These are phyloP conservation scores for Philypnodon macrostomus DNA, from an alignment of 2,797 vertebrate genomes.

Conservation along the genomic window DNA sequence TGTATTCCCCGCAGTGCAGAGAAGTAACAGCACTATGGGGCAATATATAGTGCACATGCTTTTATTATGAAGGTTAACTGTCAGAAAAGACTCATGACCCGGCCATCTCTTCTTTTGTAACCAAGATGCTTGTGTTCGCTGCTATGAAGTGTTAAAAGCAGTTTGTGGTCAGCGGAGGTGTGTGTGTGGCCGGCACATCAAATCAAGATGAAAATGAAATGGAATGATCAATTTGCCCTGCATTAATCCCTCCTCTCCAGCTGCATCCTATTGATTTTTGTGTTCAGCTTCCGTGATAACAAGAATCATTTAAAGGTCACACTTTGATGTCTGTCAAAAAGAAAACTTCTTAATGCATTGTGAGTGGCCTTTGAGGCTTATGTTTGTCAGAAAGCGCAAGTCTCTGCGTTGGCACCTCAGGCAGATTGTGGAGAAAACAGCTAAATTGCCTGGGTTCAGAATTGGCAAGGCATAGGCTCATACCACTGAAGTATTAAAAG, in stretches of 20 bases:
- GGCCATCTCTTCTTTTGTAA: slow-evolving; percentile 44
- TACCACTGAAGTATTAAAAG: slow-evolving; percentile 31
- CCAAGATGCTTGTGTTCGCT: slow-evolving; percentile 48
- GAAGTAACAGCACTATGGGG: slow-evolving; percentile 35
- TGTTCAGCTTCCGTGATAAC: slow-evolving; percentile 72
- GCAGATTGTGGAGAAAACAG: slow-evolving; percentile 50
- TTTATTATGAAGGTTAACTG: slow-evolving; percentile 71
- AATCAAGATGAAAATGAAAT: slow-evolving; percentile 80
- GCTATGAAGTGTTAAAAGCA: slow-evolving; percentile 68
- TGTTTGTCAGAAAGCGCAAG: slow-evolving; percentile 64
- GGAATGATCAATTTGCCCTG: slow-evolving; percentile 79
- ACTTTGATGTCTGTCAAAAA: slow-evolving; percentile 78
- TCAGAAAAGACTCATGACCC: slow-evolving; percentile 51
- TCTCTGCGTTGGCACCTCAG: slow-evolving; percentile 58
- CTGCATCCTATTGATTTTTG: slow-evolving; percentile 73
- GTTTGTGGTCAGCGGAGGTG: slow-evolving; percentile 70
- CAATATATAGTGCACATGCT: slow-evolving; percentile 39
- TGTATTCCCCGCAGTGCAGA: slow-evolving; percentile 59
- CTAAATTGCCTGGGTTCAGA: slow-evolving; percentile 37
- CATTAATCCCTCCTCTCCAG: slow-evolving; percentile 75
- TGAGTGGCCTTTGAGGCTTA: slow-evolving; percentile 71
- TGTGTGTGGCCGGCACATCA: slow-evolving; percentile 67
- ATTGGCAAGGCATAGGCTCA: slow-evolving; percentile 35
- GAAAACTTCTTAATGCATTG: slow-evolving; percentile 74
- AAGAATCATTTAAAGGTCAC: slow-evolving; percentile 80